Percentiles rank a stretch among this genome's conserved stretches.
Evolutionary conservation across 2,113 vertebrate species (phyloP).

Genomic region (Periophthalmus modestus): DNA sequence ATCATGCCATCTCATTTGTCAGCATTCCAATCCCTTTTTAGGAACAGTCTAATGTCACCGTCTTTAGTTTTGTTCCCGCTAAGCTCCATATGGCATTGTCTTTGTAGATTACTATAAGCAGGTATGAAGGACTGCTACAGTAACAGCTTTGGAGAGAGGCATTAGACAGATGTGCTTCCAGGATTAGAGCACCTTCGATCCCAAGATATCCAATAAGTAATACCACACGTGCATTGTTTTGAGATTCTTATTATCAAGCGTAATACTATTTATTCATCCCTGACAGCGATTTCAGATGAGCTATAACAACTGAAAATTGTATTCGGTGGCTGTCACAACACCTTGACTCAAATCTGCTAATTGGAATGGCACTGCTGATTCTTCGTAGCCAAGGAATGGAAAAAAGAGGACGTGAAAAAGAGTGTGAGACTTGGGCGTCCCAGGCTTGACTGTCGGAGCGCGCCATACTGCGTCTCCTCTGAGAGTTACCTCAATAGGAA

Average conservation of each 20-base stretch:
- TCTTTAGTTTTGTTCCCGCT: conserved; percentile 29
- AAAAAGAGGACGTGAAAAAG: conserved; percentile 35
- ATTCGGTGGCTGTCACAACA: conserved; percentile 66
- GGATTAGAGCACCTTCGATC: conserved; percentile 60
- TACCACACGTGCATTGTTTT: conserved; percentile 26
- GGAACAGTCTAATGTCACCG: conserved; percentile 28
- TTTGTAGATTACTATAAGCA: conserved; percentile 42
- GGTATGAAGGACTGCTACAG: conserved; percentile 42
- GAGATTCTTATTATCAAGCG: conserved; percentile 47
- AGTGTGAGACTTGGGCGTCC: conserved; percentile 54
- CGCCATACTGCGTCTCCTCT: conserved; percentile 48
- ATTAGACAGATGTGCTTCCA: conserved; percentile 50
- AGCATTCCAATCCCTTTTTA: conserved; percentile 11
- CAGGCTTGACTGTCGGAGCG: conserved; percentile 57
- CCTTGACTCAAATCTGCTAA: conserved; percentile 70
- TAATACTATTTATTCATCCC: conserved; percentile 37
- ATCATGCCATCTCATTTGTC: conserved; percentile 30
- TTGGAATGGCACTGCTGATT: conserved; percentile 64
- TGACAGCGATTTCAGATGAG: conserved; percentile 48
- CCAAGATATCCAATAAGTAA: conserved; percentile 39
- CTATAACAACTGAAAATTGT: conserved; percentile 64
- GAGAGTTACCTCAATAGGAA: conserved; percentile 64
- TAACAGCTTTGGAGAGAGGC: conserved; percentile 41
- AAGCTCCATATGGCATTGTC: conserved; percentile 44
- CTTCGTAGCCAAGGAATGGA: conserved; percentile 41